Percentiles rank a stretch among this genome's conserved stretches.
Evolutionary conservation across 2,797 vertebrate genomes (phyloP).

Genomic region (Pelodytes ibericus): DNA sequence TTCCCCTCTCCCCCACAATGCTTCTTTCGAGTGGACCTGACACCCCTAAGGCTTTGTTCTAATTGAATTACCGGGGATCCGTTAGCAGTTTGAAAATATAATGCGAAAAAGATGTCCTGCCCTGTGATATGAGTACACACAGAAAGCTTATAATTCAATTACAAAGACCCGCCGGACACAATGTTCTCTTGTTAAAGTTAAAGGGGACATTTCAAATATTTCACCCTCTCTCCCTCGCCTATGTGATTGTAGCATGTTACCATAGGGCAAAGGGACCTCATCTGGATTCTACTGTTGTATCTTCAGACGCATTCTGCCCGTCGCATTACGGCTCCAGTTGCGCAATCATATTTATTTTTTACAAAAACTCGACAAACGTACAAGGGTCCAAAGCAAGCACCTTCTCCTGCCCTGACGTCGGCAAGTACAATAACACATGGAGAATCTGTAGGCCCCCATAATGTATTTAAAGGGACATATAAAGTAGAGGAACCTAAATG

Average conservation of each 20-base stretch:
- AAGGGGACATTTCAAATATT: conserved; percentile 43
- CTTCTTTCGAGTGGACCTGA: conserved; percentile 17
- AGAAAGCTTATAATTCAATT: conserved; percentile 46
- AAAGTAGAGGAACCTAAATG: too few relatives aligned
- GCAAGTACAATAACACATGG: too few relatives aligned
- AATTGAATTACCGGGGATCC: conserved; percentile 51
- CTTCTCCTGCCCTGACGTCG: too few relatives aligned
- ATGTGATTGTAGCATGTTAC: conserved; percentile 30
- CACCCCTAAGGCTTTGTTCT: conserved; percentile 43
- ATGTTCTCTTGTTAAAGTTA: conserved; percentile 50
- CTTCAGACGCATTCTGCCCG: not conserved
- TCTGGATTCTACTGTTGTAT: not conserved
- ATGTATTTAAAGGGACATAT: too few relatives aligned
- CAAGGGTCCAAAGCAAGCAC: too few relatives aligned
- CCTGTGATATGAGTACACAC: conserved; percentile 29
- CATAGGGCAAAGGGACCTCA: conserved; percentile 25
- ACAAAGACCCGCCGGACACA: conserved; percentile 47
- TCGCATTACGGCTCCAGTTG: too few relatives aligned
- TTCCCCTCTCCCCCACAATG: not conserved
- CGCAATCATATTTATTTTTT: too few relatives aligned
- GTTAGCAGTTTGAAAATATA: conserved; percentile 43
- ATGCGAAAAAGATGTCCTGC: conserved; percentile 6
- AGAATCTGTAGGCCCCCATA: too few relatives aligned
- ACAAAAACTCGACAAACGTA: too few relatives aligned
- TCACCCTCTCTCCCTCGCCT: conserved; percentile 36